Evolutionary conservation across 2,888 invertebrate species (phyloP).

Genomic region (Horisme vitalbata): DNA sequence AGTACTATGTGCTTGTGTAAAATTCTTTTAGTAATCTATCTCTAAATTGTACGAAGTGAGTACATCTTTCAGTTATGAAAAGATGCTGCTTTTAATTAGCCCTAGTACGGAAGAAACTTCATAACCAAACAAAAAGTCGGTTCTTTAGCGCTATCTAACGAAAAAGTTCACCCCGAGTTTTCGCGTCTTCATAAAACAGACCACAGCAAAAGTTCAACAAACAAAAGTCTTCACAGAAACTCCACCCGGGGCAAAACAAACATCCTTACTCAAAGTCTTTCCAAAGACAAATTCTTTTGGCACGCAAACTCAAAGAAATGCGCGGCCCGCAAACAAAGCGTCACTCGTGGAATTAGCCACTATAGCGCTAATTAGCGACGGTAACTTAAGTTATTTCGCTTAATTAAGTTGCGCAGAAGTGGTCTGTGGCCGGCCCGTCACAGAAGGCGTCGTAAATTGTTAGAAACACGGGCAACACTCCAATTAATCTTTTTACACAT

Average conservation of each 20-base stretch:
- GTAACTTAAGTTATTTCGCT: slow-evolving; percentile 82
- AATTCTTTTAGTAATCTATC: too few relatives aligned
- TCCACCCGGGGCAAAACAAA: slow-evolving; percentile 66
- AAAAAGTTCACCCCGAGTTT: slow-evolving; percentile 20
- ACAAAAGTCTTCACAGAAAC: slow-evolving; percentile 57
- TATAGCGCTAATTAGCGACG: slow-evolving; percentile 80
- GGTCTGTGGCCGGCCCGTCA: slow-evolving; percentile 77
- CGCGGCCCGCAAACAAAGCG: slow-evolving; percentile 72
- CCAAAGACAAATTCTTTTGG: slow-evolving; percentile 81
- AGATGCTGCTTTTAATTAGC: slow-evolving; percentile 4
- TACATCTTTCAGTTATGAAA: too few relatives aligned
- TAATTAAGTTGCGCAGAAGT: slow-evolving; percentile 81
- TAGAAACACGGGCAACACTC: slow-evolving; percentile 77
- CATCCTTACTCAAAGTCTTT: slow-evolving; percentile 72
- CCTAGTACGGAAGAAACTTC: slow-evolving; percentile 3
- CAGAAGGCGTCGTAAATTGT: slow-evolving; percentile 77
- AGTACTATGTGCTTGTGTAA: too few relatives aligned
- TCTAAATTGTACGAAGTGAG: too few relatives aligned
- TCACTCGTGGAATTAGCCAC: slow-evolving; percentile 78
- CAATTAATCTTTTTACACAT: slow-evolving; percentile 83
- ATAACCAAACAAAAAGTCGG: slow-evolving; percentile 8
- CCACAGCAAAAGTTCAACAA: slow-evolving; percentile 53
- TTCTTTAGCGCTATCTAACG: slow-evolving; percentile 5
- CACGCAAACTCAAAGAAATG: slow-evolving; percentile 76
- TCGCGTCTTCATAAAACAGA: slow-evolving; percentile 39